phyloP scores from a whole-genome alignment of 35 echinoderm and acorn worm genomes.

The Eucidaris tribuloides region DNA sequence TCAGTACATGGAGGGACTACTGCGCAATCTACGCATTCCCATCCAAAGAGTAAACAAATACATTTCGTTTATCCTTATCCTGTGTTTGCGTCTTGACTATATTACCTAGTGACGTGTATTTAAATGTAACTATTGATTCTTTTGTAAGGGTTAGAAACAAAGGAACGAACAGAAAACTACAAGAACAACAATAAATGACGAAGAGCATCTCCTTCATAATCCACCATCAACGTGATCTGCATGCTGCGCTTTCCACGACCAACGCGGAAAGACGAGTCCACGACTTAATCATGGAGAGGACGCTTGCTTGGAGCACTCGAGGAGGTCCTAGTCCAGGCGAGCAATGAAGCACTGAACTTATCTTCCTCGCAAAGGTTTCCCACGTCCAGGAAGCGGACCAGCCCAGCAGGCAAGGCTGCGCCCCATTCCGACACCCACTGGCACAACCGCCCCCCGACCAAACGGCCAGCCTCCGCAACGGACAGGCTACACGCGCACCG shows the following conservation, averaged over 20 bases:
- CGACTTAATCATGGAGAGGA: conserved; percentile 38
- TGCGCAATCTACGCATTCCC: too few relatives aligned
- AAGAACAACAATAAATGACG: not conserved
- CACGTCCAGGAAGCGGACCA: not conserved
- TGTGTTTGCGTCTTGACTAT: not conserved
- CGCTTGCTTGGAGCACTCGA: not conserved
- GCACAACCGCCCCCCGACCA: too few relatives aligned
- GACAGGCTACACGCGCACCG: too few relatives aligned
- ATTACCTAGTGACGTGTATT: not conserved
- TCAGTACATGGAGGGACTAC: not conserved
- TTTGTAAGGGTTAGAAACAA: not conserved
- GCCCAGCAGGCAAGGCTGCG: not conserved
- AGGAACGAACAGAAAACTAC: not conserved
- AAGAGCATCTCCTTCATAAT: conserved; percentile 28
- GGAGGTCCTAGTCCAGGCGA: not conserved
- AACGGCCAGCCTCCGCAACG: too few relatives aligned
- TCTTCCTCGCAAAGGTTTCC: conserved; percentile 2
- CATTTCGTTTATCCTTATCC: too few relatives aligned
- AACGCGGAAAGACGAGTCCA: conserved; percentile 33
- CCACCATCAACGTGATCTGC: not conserved
- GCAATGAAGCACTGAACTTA: not conserved
- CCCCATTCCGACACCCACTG: not conserved
- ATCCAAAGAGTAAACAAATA: too few relatives aligned
- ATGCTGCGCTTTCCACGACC: too few relatives aligned
- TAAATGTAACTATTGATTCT: not conserved